phyloP scores from a whole-genome alignment of 2,113 vertebrate species.

The Loxodonta africana region DNA sequence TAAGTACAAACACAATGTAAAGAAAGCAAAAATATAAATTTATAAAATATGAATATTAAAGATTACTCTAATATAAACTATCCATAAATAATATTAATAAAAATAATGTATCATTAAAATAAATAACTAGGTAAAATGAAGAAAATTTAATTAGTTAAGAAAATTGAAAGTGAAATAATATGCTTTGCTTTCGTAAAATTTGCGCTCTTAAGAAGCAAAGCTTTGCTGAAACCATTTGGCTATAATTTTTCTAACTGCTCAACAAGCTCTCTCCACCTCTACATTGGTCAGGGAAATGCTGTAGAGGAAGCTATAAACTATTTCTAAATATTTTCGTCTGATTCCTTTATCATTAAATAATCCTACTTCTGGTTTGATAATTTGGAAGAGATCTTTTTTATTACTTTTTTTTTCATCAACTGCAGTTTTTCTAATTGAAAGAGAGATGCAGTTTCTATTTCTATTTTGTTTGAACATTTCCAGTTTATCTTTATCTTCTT shows the following conservation, averaged over 20 bases:
- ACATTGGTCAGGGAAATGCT: not conserved
- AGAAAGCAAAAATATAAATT: not conserved
- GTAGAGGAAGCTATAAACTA: not conserved
- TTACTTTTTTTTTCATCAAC: not conserved
- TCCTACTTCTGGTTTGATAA: not conserved
- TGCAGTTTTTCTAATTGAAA: not conserved
- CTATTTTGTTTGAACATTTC: not conserved
- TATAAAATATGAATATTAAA: not conserved
- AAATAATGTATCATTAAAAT: not conserved
- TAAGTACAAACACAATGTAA: not conserved
- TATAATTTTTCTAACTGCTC: slow-evolving; percentile 10
- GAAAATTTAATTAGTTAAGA: not conserved
- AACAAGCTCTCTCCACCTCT: not conserved
- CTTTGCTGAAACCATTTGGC: not conserved
- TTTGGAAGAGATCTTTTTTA: not conserved
- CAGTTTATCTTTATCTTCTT: not conserved
- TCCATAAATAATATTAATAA: not conserved
- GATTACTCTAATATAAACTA: not conserved
- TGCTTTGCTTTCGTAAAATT: not conserved
- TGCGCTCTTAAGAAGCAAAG: not conserved
- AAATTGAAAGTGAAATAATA: not conserved
- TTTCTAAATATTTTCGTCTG: not conserved
- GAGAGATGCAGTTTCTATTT: not conserved
- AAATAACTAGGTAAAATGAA: not conserved
- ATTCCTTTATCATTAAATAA: not conserved